Evolutionary conservation across 2,113 vertebrate species (phyloP).

Genomic region (Tragelaphus imberbis): DNA sequence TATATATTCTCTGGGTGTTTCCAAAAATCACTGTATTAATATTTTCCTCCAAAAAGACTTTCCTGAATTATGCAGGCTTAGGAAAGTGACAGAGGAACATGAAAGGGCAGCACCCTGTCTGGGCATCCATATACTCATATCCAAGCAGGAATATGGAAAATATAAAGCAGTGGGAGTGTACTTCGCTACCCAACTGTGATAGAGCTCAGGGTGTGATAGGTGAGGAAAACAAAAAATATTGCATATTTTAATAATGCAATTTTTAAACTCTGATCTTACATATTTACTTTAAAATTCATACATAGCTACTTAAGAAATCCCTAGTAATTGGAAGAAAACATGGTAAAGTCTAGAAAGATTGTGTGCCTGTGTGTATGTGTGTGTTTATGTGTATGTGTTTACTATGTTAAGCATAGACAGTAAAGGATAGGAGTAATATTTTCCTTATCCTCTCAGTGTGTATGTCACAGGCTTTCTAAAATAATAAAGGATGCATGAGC

Average conservation of each 20-base stretch:
- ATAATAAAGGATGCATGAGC: neutral
- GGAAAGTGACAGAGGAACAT: neutral
- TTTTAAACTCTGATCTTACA: neutral
- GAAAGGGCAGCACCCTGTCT: neutral
- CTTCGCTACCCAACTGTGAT: neutral
- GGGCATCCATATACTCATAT: accelerated
- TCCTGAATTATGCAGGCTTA: neutral
- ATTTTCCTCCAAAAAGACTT: neutral
- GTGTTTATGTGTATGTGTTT: neutral
- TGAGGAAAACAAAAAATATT: neutral
- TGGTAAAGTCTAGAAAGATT: neutral
- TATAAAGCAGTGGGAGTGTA: neutral
- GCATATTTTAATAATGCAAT: neutral
- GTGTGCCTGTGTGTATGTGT: neutral
- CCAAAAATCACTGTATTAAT: neutral
- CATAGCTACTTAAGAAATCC: neutral
- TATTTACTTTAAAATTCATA: neutral
- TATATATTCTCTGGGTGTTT: accelerated
- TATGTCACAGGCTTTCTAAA: neutral
- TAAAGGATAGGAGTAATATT: neutral
- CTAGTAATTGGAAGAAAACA: neutral
- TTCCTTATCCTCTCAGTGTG: neutral
- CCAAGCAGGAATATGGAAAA: neutral
- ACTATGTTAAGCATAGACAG: neutral
- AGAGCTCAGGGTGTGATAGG: neutral